These are phyloP conservation scores for Drosophila prolongata DNA, from an alignment of 2,888 invertebrate genomes.

Conservation along the genomic window DNA sequence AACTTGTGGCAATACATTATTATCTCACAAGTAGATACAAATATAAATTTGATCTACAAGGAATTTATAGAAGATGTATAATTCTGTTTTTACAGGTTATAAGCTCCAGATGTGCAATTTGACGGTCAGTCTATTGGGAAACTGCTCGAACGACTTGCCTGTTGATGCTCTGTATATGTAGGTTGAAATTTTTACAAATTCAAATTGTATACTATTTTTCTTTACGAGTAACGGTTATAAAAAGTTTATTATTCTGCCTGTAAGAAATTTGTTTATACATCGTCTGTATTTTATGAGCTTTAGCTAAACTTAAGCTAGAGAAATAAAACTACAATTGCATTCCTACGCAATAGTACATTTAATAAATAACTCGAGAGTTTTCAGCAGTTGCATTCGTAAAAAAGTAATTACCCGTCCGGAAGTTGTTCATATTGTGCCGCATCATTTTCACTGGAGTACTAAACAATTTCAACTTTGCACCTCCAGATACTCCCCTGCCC, in stretches of 20 bases:
- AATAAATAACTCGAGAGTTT: conserved; percentile 2
- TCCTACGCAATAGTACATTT: background rate
- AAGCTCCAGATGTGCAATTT: no score
- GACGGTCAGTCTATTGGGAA: no score
- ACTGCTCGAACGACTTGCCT: no score
- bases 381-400: background rate
- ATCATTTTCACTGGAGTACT: conserved; percentile 1
- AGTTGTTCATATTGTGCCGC: conserved; percentile 1
- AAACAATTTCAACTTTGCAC: conserved; percentile 11
- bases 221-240: background rate
- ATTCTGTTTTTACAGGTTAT: no score
- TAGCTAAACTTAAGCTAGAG: background rate
- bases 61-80: no score
- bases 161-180: no score
- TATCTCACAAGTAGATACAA: no score
- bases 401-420: background rate
- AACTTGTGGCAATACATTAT: no score
- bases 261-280: background rate
- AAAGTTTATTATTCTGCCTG: background rate
- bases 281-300: background rate
- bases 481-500: background rate
- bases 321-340: background rate
- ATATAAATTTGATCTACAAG: no score
- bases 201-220: no score
- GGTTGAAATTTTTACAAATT: no score